These are phyloP conservation scores for Sphenodon punctatus DNA, from an alignment of 2,797 vertebrate species.

Conservation along the genomic window DNA sequence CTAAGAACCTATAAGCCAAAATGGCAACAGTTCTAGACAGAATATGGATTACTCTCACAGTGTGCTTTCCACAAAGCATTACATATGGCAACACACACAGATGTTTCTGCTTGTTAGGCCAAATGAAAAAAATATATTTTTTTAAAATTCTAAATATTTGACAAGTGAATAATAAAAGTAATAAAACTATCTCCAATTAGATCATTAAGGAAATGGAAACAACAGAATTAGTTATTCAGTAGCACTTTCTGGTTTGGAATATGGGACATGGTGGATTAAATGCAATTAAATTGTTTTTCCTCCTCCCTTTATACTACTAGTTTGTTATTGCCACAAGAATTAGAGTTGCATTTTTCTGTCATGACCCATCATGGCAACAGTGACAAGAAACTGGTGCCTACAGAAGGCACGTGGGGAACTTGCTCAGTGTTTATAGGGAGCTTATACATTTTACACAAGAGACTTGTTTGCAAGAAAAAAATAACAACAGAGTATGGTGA, in stretches of 20 bases:
- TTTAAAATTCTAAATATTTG: neutral
- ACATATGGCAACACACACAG: neutral
- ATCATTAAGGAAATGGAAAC: too few species aligned
- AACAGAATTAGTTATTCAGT: too few species aligned
- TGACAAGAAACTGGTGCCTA: neutral
- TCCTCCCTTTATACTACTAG: neutral
- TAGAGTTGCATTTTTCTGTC: neutral
- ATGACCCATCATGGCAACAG: accelerated
- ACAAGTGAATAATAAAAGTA: neutral
- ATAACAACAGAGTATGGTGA: too few species aligned
- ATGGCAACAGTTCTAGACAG: neutral
- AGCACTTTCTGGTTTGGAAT: too few species aligned
- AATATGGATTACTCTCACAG: accelerated
- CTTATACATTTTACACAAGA: neutral
- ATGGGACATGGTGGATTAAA: constrained; percentile 28
- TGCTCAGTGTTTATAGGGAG: neutral
- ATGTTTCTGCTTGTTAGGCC: neutral
- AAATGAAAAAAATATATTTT: neutral
- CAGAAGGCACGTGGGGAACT: neutral
- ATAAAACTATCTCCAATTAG: too few species aligned
- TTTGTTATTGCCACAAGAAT: neutral
- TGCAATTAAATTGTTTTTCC: neutral
- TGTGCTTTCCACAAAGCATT: neutral
- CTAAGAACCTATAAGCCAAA: neutral
- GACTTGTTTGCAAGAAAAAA: too few species aligned